These are phyloP conservation scores for Gymnopithys bicolor DNA, from an alignment of 2,797 vertebrate genomes.

Conservation along the genomic window DNA sequence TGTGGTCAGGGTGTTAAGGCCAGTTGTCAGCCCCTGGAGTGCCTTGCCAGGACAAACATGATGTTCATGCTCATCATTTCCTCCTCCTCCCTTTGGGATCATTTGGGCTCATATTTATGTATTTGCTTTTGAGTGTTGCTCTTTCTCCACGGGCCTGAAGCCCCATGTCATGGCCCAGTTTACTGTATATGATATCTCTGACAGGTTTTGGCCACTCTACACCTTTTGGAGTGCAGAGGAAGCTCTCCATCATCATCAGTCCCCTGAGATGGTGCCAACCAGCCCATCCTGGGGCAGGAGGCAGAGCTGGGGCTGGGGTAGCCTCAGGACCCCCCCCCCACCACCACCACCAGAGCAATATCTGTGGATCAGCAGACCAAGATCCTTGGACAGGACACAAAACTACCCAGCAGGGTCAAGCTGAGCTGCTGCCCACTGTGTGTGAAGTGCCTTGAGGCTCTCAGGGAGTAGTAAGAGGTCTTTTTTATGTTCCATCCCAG, in stretches of 20 bases:
- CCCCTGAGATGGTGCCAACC: neutral
- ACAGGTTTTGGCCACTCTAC: neutral
- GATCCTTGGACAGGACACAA: neutral
- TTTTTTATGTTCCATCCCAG: neutral
- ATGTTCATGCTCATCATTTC: neutral
- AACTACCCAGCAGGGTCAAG: neutral
- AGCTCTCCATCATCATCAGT: neutral
- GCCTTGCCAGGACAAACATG: neutral
- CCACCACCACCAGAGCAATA: neutral
- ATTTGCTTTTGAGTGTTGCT: neutral
- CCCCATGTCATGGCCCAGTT: neutral
- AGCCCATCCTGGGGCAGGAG: neutral
- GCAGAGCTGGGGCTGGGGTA: neutral
- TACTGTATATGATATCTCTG: neutral
- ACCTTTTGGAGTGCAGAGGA: neutral
- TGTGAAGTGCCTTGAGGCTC: neutral
- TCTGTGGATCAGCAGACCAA: neutral
- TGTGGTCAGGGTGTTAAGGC: neutral
- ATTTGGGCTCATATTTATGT: neutral
- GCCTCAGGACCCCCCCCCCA: neutral
- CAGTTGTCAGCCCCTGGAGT: neutral
- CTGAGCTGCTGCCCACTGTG: neutral
- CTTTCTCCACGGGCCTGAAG: neutral
- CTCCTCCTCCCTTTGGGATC: neutral
- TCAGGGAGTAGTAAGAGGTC: neutral